A percentile compares a stretch with the other conserved stretches of the same genome.
phyloP scores from a whole-genome alignment of 2,113 vertebrate species.

The Mungos mungo region DNA sequence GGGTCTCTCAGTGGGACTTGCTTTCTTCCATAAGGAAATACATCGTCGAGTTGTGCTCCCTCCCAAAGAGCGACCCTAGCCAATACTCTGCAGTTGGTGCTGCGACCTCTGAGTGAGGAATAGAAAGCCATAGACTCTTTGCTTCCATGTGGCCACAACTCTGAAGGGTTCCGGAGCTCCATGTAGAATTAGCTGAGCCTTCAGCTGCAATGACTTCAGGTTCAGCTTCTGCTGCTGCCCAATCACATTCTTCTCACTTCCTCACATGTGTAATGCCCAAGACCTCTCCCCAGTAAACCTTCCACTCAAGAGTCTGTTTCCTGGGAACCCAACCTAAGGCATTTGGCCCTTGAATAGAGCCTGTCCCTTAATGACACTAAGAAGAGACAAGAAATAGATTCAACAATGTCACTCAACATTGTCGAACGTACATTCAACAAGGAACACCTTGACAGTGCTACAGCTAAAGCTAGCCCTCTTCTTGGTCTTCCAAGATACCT shows the following conservation, averaged over 20 bases:
- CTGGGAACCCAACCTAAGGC: background rate
- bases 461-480: background rate
- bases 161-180: background rate
- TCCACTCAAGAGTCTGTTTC: background rate
- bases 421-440: background rate
- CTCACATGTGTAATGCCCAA: background rate
- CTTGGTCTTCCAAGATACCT: background rate
- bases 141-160: background rate
- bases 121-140: background rate
- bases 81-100: background rate
- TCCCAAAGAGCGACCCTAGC: background rate
- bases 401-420: background rate
- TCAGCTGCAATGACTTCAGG: background rate
- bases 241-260: background rate
- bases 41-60: background rate
- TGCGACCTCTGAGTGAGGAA: background rate
- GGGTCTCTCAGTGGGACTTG: background rate
- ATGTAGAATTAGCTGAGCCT: background rate
- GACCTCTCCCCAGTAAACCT: background rate
- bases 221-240: background rate
- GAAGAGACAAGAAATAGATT: background rate
- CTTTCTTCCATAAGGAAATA: background rate
- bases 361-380: background rate
- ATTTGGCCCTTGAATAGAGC: background rate
- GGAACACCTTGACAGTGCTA: background rate